These are phyloP conservation scores for Caerostris extrusa DNA, from an alignment of 1,140 invertebrate genomes.

Conservation along the genomic window DNA sequence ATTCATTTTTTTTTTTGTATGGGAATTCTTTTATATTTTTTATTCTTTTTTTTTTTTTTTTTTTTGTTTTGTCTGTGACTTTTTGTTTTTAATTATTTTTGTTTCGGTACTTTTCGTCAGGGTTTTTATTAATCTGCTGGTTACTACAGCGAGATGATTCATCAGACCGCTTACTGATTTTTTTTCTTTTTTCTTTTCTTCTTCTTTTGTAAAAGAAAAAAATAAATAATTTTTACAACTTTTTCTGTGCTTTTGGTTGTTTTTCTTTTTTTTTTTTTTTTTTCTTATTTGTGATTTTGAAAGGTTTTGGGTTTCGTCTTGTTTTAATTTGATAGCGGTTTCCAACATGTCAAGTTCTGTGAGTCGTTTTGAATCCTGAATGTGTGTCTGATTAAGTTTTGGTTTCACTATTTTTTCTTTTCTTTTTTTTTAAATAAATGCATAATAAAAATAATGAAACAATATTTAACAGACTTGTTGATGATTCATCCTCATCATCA, in stretches of 20 bases:
- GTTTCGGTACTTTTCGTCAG: background rate
- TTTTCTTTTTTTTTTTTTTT: background rate
- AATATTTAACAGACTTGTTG: no score
- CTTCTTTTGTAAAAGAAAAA: background rate
- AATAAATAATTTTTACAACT: no score
- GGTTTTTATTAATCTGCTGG: conserved; percentile 10
- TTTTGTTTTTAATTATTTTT: conserved; percentile 30
- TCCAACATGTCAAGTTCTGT: background rate
- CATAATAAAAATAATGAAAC: no score
- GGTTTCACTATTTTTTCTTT: no score
- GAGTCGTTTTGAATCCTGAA: background rate
- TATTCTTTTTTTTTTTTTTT: background rate
- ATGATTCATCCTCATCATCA: no score
- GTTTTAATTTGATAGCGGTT: background rate
- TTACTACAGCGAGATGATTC: background rate
- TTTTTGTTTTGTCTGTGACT: background rate
- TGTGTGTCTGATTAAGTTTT: background rate
- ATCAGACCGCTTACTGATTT: background rate
- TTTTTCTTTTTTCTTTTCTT: background rate
- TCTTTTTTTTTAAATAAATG: no score
- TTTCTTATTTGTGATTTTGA: background rate
- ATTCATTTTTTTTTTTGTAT: background rate
- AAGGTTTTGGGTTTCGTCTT: background rate
- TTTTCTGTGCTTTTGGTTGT: background rate
- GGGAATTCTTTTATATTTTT: background rate